Evolutionary conservation across 2,113 vertebrate species (phyloP).

Genomic region (Turdus rufiventris): DNA sequence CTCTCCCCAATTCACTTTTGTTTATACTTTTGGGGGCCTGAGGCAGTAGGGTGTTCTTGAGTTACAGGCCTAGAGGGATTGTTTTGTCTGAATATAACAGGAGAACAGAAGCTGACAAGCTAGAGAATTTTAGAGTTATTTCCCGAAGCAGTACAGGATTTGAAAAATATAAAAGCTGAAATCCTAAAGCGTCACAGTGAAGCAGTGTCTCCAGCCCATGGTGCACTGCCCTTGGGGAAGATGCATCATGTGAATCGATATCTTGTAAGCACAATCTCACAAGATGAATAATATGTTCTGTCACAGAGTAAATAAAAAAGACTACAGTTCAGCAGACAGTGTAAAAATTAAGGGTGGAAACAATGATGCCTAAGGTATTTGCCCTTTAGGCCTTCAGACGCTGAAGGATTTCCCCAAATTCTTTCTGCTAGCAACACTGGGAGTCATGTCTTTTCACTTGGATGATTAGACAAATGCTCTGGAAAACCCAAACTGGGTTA

Average conservation of each 20-base stretch:
- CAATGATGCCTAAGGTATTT: neutral
- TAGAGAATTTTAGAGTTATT: neutral
- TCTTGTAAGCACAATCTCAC: accelerated
- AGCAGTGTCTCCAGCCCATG: neutral
- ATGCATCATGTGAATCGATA: neutral
- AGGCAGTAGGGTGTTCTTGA: neutral
- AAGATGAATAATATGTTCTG: neutral
- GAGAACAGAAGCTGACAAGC: neutral
- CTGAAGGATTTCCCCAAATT: neutral
- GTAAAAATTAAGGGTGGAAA: neutral
- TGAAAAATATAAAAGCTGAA: neutral
- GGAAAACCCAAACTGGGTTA: neutral
- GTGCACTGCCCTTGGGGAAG: neutral
- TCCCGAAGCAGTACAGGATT: neutral
- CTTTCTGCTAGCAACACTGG: neutral
- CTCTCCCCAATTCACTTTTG: neutral
- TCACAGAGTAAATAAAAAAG: neutral
- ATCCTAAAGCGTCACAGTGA: neutral
- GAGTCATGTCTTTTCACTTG: neutral
- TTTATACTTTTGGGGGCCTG: neutral
- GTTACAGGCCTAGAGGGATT: neutral
- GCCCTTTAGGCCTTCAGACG: neutral
- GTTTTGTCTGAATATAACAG: neutral
- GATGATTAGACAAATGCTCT: neutral
- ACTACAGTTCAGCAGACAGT: neutral